These are phyloP conservation scores for Anisognathus igniventris DNA, from an alignment of 2,797 vertebrate genomes.

Conservation along the genomic window DNA sequence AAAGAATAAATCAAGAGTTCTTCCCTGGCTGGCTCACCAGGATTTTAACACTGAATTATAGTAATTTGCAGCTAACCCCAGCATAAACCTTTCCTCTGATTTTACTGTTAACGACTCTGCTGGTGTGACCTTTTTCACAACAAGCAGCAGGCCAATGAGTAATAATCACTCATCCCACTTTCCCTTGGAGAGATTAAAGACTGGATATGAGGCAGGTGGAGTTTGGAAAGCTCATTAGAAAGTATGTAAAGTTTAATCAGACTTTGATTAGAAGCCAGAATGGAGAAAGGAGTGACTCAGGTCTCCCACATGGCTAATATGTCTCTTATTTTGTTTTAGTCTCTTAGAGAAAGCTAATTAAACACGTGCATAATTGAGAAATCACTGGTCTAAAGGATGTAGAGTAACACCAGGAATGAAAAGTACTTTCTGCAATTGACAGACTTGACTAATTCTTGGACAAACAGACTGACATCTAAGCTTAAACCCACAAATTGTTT, in stretches of 20 bases:
- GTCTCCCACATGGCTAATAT: not conserved
- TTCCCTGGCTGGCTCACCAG: not conserved
- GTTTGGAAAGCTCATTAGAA: conserved; percentile 6
- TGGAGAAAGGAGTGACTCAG: conserved; percentile 13
- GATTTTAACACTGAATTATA: not conserved
- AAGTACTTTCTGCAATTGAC: not conserved
- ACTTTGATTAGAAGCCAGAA: conserved; percentile 33
- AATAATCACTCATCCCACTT: not conserved
- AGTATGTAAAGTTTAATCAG: not conserved
- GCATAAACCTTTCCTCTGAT: not conserved
- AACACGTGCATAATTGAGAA: not conserved
- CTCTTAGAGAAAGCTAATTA: not conserved
- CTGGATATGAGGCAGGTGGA: not conserved
- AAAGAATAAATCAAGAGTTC: not conserved
- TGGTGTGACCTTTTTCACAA: not conserved
- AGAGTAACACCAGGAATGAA: not conserved
- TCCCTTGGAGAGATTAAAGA: not conserved
- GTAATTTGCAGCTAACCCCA: conserved; percentile 29
- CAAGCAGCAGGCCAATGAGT: not conserved
- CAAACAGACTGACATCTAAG: not conserved
- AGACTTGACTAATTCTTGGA: not conserved
- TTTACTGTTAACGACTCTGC: not conserved
- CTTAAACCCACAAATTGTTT: not conserved
- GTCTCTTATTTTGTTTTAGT: not conserved
- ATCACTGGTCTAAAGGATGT: not conserved